Evolutionary conservation across 2,797 vertebrate species (phyloP).

Genomic region (Fratercula arctica): DNA sequence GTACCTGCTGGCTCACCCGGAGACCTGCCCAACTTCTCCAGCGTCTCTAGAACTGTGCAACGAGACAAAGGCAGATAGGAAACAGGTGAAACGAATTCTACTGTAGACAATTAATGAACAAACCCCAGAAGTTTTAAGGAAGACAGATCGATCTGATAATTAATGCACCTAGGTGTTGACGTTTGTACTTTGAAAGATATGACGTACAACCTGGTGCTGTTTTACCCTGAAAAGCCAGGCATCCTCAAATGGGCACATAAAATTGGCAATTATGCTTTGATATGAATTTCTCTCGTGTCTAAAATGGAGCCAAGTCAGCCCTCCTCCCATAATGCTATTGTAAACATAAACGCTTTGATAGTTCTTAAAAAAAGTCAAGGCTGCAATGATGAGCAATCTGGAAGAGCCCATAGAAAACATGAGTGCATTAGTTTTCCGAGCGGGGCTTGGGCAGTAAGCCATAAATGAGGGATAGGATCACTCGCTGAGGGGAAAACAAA

Average conservation of each 20-base stretch:
- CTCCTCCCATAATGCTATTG: background rate
- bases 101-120: background rate
- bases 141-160: background rate
- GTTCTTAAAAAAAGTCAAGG: background rate
- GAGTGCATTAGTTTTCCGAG: background rate
- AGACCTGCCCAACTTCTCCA: fast-evolving
- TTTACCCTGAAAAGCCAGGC: background rate
- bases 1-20: background rate
- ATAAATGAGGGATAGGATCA: background rate
- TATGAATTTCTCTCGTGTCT: background rate
- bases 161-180: background rate
- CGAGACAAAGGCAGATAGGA: background rate
- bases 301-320: background rate
- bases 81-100: background rate
- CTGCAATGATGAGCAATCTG: background rate
- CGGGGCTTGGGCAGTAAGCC: background rate
- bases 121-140: background rate
- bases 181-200: background rate
- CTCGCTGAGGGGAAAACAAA: background rate
- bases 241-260: background rate
- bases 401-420: background rate
- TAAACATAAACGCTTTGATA: background rate
- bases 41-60: background rate
- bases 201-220: background rate
- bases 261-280: background rate